Percentiles rank a stretch among this genome's conserved stretches.
Conservation (phyloP, 2,888 invertebrate species). For the Gerosis bhagava region DNA sequence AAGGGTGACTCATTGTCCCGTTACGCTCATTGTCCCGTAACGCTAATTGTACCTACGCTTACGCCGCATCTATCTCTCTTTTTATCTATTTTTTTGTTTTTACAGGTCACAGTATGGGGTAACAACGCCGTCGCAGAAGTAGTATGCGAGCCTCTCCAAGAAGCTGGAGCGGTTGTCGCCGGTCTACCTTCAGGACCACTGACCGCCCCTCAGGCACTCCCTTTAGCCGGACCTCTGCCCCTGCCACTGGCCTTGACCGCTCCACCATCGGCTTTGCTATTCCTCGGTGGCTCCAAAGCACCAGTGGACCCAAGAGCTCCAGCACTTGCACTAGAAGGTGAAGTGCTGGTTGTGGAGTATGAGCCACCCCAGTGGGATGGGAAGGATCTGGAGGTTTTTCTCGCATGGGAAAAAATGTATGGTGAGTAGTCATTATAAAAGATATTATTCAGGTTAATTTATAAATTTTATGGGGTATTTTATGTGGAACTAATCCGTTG, state of each 20-base stretch:
- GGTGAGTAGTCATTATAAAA: too few relatives aligned
- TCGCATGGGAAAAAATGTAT: constrained; percentile 76
- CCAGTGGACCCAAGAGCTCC: constrained; percentile 83
- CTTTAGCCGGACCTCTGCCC: constrained; percentile 54
- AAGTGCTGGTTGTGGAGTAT: constrained; percentile 84
- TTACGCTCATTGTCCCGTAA: too few relatives aligned
- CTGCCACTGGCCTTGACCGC: constrained; percentile 42
- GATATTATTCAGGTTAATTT: too few relatives aligned
- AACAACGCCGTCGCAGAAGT: constrained; percentile 72
- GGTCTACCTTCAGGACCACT: constrained; percentile 66
- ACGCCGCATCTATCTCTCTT: too few relatives aligned
- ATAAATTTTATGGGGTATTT: too few relatives aligned
- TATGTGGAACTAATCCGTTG: too few relatives aligned
- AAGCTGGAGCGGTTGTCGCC: constrained; percentile 64
- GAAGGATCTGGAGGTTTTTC: constrained; percentile 71
- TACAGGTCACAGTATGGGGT: constrained; percentile 68
- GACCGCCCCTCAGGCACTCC: constrained; percentile 53
- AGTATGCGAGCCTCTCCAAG: constrained; percentile 67
- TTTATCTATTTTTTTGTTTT: constrained; percentile 38
- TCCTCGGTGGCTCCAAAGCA: constrained; percentile 84
- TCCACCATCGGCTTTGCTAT: constrained; percentile 72
- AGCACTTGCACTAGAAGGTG: constrained; percentile 82
- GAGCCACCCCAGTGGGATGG: constrained; percentile 80
- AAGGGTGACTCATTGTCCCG: too few relatives aligned
- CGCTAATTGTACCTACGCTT: too few relatives aligned